These are phyloP conservation scores for Mesocricetus auratus DNA, from an alignment of 2,113 vertebrate genomes.

Conservation along the genomic window DNA sequence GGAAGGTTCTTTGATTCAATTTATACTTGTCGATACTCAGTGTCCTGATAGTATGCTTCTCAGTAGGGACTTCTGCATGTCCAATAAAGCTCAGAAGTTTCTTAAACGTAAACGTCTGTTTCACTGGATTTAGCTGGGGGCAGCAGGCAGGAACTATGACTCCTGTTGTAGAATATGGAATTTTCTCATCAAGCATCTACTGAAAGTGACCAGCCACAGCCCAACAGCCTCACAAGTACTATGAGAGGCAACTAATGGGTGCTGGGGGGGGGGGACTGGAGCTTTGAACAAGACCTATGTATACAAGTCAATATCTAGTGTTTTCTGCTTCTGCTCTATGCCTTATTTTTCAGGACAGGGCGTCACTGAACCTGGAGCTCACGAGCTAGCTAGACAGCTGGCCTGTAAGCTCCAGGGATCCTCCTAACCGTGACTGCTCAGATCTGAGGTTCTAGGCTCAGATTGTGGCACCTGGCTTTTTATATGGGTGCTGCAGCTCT, in stretches of 20 bases:
- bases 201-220: not conserved
- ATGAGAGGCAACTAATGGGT: not conserved
- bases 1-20: not conserved
- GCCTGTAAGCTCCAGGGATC: not conserved
- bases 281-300: not conserved
- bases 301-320: not conserved
- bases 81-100: conserved; percentile 48
- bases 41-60: conserved; percentile 11
- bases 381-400: not conserved
- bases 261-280: not conserved
- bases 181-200: not conserved
- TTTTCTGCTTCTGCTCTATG: too few species aligned
- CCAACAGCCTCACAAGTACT: not conserved
- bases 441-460: not conserved
- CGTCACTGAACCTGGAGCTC: not conserved
- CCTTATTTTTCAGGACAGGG: not conserved
- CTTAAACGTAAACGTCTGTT: not conserved
- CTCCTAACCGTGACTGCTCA: not conserved
- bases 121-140: not conserved
- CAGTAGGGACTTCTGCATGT: not conserved
- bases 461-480: not conserved
- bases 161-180: conserved; percentile 10
- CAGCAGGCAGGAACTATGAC: not conserved
- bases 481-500: not conserved
- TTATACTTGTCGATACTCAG: not conserved